These are phyloP conservation scores for Heterochromis multidens DNA, from an alignment of 2,113 vertebrate species.

Conservation along the genomic window DNA sequence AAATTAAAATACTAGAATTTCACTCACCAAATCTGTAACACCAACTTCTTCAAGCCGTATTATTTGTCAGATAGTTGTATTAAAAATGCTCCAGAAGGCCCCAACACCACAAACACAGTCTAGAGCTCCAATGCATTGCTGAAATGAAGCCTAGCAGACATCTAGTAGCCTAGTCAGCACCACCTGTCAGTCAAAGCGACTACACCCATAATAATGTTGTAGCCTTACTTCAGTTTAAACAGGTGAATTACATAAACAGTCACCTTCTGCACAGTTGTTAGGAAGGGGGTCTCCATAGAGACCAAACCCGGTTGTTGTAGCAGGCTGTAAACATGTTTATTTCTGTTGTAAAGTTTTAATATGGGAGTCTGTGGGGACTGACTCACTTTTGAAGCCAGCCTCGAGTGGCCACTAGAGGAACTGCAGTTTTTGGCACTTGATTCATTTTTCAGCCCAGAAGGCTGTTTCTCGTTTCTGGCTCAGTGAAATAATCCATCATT, in stretches of 20 bases:
- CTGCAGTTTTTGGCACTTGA: not conserved
- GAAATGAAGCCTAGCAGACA: not conserved
- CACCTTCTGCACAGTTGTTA: not conserved
- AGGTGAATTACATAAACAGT: not conserved
- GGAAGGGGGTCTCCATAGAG: not conserved
- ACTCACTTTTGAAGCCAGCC: not conserved
- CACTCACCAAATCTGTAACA: not conserved
- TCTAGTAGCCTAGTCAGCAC: not conserved
- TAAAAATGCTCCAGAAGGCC: not conserved
- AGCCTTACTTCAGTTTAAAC: not conserved
- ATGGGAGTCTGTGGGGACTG: fast-evolving
- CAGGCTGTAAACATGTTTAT: not conserved
- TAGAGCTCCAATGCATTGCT: not conserved
- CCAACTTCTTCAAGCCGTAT: not conserved
- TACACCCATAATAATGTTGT: not conserved
- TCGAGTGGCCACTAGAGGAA: not conserved
- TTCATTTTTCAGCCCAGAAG: not conserved
- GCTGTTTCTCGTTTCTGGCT: not conserved
- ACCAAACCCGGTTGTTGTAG: not conserved
- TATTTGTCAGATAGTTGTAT: not conserved
- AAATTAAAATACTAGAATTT: not conserved
- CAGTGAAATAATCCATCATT: not conserved
- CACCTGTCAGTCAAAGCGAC: not conserved
- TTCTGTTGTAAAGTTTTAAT: not conserved
- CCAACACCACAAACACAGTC: not conserved